A percentile compares a stretch with the other conserved stretches of the same genome.
These are phyloP conservation scores for Notarius lentiginosus DNA, from an alignment of 2,113 vertebrate species.

Conservation along the genomic window DNA sequence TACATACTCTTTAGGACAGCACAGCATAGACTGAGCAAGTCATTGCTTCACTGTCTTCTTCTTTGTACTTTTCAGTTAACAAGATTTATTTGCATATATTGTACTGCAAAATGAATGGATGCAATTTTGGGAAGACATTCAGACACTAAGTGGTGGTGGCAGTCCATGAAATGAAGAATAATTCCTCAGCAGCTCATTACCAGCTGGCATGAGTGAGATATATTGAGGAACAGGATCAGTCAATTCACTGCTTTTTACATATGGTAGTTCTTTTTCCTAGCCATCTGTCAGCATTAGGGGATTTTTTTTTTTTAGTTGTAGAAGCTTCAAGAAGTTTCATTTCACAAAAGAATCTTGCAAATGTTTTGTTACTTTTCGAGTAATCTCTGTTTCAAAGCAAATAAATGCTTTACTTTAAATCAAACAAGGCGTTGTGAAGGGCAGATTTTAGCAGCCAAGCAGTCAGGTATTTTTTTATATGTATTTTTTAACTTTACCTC, in stretches of 20 bases:
- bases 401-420: neutral
- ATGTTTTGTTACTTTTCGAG: neutral
- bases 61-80: neutral
- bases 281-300: neutral
- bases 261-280: neutral
- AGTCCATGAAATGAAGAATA: neutral
- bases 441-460: neutral
- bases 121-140: neutral
- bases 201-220: constrained; percentile 4
- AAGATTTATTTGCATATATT: constrained; percentile 6
- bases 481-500: constrained; percentile 46
- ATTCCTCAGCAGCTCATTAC: constrained; percentile 1
- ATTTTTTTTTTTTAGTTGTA: neutral
- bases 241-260: constrained; percentile 21
- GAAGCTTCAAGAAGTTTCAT: neutral
- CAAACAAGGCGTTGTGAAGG: neutral
- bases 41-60: neutral
- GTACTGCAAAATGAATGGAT: constrained; percentile 13
- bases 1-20: neutral
- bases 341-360: neutral
- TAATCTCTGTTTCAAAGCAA: neutral
- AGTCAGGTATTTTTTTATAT: neutral
- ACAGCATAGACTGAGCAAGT: neutral
- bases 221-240: neutral
- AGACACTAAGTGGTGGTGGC: neutral